These are phyloP conservation scores for Anser brachyrhynchus DNA, from an alignment of 2,113 vertebrate genomes.

Conservation along the genomic window DNA sequence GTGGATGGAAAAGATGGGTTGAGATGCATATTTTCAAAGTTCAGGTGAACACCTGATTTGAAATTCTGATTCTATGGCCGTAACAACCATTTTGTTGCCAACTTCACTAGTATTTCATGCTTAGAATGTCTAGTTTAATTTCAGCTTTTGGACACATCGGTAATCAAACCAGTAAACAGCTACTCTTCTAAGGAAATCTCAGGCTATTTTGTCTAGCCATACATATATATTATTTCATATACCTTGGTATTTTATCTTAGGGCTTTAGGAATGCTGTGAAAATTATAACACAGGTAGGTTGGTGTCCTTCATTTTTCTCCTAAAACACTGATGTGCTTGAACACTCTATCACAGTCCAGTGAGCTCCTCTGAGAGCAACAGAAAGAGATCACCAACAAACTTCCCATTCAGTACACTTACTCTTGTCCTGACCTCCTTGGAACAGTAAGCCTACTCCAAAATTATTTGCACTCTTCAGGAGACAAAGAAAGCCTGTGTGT, in stretches of 20 bases:
- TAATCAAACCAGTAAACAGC: not conserved
- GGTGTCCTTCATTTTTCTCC: not conserved
- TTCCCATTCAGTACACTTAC: not conserved
- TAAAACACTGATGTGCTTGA: not conserved
- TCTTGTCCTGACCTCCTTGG: not conserved
- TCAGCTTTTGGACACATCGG: not conserved
- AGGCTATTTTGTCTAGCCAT: not conserved
- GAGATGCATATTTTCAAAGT: not conserved
- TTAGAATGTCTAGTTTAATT: not conserved
- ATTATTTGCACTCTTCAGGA: not conserved
- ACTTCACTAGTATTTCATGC: not conserved
- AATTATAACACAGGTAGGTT: not conserved
- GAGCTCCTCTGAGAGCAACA: not conserved
- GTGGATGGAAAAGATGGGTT: not conserved
- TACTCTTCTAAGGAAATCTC: not conserved
- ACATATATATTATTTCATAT: not conserved
- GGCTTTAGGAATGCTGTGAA: not conserved
- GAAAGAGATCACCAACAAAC: not conserved
- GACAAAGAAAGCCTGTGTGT: conserved; percentile 1
- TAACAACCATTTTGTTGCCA: not conserved
- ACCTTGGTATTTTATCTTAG: not conserved
- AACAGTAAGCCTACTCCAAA: not conserved
- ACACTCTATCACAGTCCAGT: not conserved
- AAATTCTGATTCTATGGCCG: not conserved
- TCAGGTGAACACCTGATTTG: conserved; percentile 1